Evolutionary conservation across 2,113 vertebrate genomes (phyloP).

Genomic region (Panurus biarmicus): DNA sequence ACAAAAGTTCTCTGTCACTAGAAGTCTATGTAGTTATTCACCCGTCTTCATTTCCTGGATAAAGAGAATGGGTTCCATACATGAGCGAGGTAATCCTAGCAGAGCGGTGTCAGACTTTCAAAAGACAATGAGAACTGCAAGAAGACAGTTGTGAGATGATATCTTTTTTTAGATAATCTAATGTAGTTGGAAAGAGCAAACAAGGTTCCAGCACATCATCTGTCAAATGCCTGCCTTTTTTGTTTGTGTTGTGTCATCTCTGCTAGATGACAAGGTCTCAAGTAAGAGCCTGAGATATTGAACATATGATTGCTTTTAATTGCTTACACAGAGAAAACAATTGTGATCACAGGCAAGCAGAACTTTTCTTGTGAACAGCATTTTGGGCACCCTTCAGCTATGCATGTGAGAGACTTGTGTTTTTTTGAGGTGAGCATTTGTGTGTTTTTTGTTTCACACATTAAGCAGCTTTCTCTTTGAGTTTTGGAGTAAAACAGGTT

Average conservation of each 20-base stretch:
- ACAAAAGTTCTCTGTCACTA: not conserved
- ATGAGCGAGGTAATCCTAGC: not conserved
- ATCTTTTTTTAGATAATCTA: not conserved
- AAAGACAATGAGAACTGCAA: not conserved
- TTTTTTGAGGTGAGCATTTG: not conserved
- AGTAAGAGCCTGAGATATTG: not conserved
- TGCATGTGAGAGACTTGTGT: fast-evolving
- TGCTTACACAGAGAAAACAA: not conserved
- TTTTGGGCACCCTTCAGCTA: not conserved
- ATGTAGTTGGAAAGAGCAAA: not conserved
- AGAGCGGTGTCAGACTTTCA: not conserved
- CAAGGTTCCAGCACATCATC: not conserved
- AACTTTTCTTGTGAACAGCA: not conserved
- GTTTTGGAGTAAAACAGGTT: not conserved
- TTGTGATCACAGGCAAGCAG: not conserved
- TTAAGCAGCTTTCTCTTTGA: not conserved
- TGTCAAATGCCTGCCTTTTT: not conserved
- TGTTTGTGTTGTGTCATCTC: not conserved
- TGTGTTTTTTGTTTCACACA: not conserved
- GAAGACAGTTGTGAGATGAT: not conserved
- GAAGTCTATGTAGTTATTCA: not conserved
- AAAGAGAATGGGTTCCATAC: not conserved
- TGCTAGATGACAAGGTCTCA: not conserved
- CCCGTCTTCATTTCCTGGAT: not conserved
- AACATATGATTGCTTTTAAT: not conserved